These are phyloP conservation scores for Hypolimnas misippus DNA, from an alignment of 2,888 invertebrate species.

Conservation along the genomic window DNA sequence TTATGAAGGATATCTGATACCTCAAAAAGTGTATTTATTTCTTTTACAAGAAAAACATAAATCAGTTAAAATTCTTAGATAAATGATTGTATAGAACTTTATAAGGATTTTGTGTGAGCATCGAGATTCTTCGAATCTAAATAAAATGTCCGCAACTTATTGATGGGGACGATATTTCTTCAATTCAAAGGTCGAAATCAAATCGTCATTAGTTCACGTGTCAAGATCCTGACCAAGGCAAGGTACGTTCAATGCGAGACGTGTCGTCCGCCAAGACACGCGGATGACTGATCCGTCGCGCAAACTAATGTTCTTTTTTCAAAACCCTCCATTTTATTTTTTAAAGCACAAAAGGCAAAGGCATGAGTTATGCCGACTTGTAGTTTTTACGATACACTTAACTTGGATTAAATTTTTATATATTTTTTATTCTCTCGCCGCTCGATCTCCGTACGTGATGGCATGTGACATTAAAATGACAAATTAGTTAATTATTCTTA, in stretches of 20 bases:
- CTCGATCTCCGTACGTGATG: constrained; percentile 71
- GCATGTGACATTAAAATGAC: constrained; percentile 84
- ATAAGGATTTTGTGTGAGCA: constrained; percentile 31
- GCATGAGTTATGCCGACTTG: constrained; percentile 79
- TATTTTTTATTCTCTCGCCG: constrained; percentile 62
- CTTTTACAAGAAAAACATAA: too few species aligned
- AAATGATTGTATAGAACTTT: constrained; percentile 24
- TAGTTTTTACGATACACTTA: constrained; percentile 79
- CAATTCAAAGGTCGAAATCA: constrained; percentile 60
- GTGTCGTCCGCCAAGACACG: constrained; percentile 68
- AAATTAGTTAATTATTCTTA: constrained; percentile 83
- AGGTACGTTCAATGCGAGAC: constrained; percentile 54
- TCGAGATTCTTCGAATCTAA: constrained; percentile 26
- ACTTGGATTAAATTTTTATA: constrained; percentile 78
- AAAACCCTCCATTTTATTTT: constrained; percentile 68
- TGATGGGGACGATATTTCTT: constrained; percentile 40
- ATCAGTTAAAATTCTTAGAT: too few species aligned
- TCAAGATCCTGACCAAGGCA: constrained; percentile 47
- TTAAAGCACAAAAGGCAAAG: constrained; percentile 77
- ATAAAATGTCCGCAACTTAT: constrained; percentile 31
- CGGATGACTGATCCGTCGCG: constrained; percentile 81
- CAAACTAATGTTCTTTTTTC: constrained; percentile 79
- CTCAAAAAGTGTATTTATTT: too few species aligned
- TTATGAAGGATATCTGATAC: too few species aligned
- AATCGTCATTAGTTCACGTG: constrained; percentile 64